Evolutionary conservation across 2,888 invertebrate species (phyloP).

Genomic region (Ophraella communa): DNA sequence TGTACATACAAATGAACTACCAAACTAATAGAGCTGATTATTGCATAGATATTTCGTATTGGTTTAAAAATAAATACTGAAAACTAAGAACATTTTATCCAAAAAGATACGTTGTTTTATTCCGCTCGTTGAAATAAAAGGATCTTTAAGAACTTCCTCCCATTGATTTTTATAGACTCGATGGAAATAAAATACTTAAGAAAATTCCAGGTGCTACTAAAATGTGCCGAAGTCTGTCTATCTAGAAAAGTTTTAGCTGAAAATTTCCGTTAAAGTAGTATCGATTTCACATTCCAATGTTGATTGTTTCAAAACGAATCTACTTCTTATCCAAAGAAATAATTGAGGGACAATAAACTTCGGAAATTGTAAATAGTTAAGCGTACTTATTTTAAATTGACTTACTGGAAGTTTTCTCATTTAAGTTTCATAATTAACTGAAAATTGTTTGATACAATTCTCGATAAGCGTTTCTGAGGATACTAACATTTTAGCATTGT

Average conservation of each 20-base stretch:
- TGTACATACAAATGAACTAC: too few species aligned
- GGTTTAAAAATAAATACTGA: too few species aligned
- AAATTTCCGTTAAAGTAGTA: conserved; percentile 8
- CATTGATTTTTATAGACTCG: conserved; percentile 3
- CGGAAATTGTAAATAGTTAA: conserved; percentile 28
- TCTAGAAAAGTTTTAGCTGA: not conserved
- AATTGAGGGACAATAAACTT: conserved; percentile 29
- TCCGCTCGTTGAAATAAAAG: not conserved
- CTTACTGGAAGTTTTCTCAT: conserved; percentile 34
- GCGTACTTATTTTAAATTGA: conserved; percentile 32
- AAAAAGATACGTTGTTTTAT: not conserved
- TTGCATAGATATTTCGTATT: too few species aligned
- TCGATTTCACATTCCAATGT: conserved; percentile 35
- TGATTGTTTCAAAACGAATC: conserved; percentile 42
- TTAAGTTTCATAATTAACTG: conserved; percentile 36
- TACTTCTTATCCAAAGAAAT: conserved; percentile 38
- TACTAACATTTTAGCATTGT: too few species aligned
- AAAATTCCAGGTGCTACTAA: conserved; percentile 10
- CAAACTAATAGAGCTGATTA: too few species aligned
- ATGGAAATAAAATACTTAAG: conserved; percentile 7
- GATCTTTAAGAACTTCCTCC: not conserved
- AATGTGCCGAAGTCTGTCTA: not conserved
- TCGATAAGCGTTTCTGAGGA: conserved; percentile 4
- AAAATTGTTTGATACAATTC: conserved; percentile 24
- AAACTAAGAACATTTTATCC: not conserved